phyloP scores from a whole-genome alignment of 1,140 invertebrate species.

The Pygmarrhopalites habei region DNA sequence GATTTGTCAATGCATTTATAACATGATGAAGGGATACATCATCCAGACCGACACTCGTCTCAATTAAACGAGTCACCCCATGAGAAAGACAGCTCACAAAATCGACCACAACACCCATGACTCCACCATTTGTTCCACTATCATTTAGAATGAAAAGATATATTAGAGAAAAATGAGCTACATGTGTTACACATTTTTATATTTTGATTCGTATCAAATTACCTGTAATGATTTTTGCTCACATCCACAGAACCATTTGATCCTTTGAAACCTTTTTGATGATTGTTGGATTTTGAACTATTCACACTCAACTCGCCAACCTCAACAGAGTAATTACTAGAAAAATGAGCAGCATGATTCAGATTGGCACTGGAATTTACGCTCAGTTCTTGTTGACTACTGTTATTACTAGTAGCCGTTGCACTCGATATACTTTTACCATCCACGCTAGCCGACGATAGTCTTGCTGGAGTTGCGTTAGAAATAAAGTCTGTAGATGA shows the following conservation, averaged over 20 bases:
- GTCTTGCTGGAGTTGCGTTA: conserved; percentile 17
- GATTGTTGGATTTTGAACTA: neutral
- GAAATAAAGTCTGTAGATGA: conserved; percentile 36
- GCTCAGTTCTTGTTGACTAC: conserved; percentile 1
- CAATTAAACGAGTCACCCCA: conserved; percentile 74
- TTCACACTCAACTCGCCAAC: conserved; percentile 13
- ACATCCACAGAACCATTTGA: conserved; percentile 25
- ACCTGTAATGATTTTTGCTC: no score
- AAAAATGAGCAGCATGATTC: neutral
- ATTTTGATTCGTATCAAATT: no score
- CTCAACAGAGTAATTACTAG: neutral
- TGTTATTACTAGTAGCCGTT: conserved; percentile 4
- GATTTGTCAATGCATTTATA: conserved; percentile 91
- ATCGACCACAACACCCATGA: conserved; percentile 38
- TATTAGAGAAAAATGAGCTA: no score
- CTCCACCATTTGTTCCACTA: conserved; percentile 32
- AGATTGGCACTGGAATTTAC: neutral
- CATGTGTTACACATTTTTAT: no score
- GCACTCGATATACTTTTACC: neutral
- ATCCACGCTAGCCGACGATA: neutral
- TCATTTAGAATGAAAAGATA: no score
- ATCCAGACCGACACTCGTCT: conserved; percentile 87
- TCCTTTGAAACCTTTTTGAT: conserved; percentile 22
- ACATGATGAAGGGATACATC: conserved; percentile 92
- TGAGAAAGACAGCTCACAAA: conserved; percentile 37